A percentile compares a stretch with the other conserved stretches of the same genome.
phyloP scores from a whole-genome alignment of 2,797 vertebrate genomes.

The Cossypha heuglini region DNA sequence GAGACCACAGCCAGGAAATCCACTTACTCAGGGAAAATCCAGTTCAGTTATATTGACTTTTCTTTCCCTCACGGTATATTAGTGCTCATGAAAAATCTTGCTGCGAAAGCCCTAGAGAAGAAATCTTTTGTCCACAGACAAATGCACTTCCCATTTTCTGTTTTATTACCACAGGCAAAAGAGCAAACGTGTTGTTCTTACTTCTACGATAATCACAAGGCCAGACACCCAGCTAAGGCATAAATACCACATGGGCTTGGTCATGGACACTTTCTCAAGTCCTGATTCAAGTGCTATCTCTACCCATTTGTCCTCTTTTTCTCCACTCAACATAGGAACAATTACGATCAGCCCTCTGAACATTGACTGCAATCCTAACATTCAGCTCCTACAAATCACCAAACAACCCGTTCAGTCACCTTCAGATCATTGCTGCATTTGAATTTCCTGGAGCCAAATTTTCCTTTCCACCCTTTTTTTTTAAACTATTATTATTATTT shows the following conservation, averaged over 20 bases:
- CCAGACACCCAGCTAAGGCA: neutral
- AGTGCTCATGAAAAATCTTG: neutral
- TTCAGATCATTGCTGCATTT: neutral
- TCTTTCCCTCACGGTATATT: neutral
- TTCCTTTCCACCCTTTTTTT: neutral
- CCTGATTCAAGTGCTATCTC: neutral
- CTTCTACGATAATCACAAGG: neutral
- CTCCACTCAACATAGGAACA: neutral
- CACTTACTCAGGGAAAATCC: neutral
- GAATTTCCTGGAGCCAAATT: neutral
- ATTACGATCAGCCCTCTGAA: neutral
- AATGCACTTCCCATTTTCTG: neutral
- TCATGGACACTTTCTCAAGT: neutral
- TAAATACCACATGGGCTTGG: neutral
- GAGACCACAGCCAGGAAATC: neutral
- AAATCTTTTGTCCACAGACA: conserved; percentile 17
- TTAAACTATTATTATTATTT: too few relatives aligned
- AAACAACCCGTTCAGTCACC: neutral
- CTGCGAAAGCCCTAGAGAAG: neutral
- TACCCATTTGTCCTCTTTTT: neutral
- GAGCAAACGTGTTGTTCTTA: neutral
- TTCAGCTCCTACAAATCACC: neutral
- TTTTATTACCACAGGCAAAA: neutral
- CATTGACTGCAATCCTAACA: neutral
- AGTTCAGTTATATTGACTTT: neutral